phyloP scores from a whole-genome alignment of 2,113 vertebrate genomes.

The Rhinichthys klamathensis region DNA sequence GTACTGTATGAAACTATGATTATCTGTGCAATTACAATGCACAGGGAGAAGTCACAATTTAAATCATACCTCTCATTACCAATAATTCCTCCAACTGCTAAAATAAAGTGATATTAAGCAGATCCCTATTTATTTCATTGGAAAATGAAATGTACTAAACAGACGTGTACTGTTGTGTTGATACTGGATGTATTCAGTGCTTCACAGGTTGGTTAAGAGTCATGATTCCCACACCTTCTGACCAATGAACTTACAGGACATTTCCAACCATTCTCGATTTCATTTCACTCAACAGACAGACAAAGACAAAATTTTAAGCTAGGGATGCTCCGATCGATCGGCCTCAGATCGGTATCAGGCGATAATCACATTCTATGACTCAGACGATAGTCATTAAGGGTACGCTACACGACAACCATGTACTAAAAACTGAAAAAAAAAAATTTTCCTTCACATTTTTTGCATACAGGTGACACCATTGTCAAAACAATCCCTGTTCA shows the following conservation, averaged over 20 bases:
- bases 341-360: too few relatives aligned
- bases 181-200: neutral
- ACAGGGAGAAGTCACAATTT: neutral
- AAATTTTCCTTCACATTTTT: too few relatives aligned
- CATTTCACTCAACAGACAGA: neutral
- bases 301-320: too few relatives aligned
- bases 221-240: neutral
- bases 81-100: neutral
- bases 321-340: too few relatives aligned
- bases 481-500: too few relatives aligned
- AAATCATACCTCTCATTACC: neutral
- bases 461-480: too few relatives aligned
- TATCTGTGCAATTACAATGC: neutral
- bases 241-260: neutral
- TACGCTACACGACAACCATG: too few relatives aligned
- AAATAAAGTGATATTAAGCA: neutral
- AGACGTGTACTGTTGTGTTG: slow-evolving; percentile 17
- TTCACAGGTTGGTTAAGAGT: neutral
- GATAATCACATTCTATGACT: too few relatives aligned
- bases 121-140: neutral
- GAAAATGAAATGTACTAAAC: neutral
- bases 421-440: too few relatives aligned
- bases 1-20: neutral
- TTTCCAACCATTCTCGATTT: neutral
- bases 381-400: too few relatives aligned